Evolutionary conservation across 2,888 invertebrate species (phyloP).

Genomic region (Xestia sexstrigata): DNA sequence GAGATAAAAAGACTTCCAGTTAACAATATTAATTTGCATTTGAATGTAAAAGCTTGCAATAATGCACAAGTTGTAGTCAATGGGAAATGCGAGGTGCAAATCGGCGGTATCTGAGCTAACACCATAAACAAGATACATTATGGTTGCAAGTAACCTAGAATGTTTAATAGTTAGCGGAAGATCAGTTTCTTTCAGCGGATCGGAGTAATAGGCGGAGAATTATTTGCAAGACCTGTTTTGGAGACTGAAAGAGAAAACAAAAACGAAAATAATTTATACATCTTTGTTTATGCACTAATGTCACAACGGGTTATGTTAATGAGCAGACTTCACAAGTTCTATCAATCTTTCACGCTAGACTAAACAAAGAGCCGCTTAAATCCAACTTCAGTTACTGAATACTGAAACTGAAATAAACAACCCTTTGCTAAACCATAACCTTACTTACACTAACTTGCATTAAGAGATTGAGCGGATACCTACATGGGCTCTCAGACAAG

Average conservation of each 20-base stretch:
- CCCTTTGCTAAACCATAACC: not conserved
- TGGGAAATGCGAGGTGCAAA: conserved; percentile 16
- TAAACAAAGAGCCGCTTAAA: not conserved
- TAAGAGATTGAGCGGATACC: not conserved
- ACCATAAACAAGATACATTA: conserved; percentile 25
- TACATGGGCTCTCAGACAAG: not conserved
- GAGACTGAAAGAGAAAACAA: conserved; percentile 9
- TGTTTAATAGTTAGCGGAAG: conserved; percentile 12
- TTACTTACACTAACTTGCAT: not conserved
- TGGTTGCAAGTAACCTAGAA: conserved; percentile 13
- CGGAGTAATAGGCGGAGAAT: conserved; percentile 13
- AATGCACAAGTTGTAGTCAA: conserved; percentile 13
- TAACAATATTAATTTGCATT: conserved; percentile 30
- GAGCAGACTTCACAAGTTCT: conserved; percentile 4
- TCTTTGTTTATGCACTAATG: conserved; percentile 2
- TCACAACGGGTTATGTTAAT: conserved; percentile 9
- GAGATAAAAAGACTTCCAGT: conserved; percentile 11
- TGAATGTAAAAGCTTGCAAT: conserved; percentile 32
- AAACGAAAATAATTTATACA: conserved; percentile 3
- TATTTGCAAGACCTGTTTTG: conserved; percentile 1
- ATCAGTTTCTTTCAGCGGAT: conserved; percentile 34
- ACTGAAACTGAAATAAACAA: conserved; percentile 3
- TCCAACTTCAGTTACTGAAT: not conserved
- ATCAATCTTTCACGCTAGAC: conserved; percentile 11
- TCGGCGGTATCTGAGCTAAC: conserved; percentile 15